Base-by-base conservation (phyloP, 2,888 invertebrate species). In the Falcaria lacertinaria region DNA sequence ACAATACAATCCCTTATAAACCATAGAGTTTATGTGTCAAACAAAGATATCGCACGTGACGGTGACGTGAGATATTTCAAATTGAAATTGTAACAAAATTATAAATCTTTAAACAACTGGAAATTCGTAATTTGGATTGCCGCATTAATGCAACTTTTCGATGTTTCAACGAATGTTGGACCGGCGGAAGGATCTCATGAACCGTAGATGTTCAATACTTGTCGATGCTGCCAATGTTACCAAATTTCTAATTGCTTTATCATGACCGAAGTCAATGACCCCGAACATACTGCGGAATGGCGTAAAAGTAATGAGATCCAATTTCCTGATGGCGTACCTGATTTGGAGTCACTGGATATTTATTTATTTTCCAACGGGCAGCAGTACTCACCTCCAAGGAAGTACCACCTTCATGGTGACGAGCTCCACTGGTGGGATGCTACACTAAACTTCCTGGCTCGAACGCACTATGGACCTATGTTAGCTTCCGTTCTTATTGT, bases 341-440 rank as follows among this genome's bases (percentile, higher is more conserved):
- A 61, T 19, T 74, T 70, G 72, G 48, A 61, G 11, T 52, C 65
- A 1, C 64, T 86, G 15, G 81, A 87, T 43, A 84, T 88, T 48
- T 87, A 58, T 49, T 33, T 88, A 7, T 88, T 87, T 50, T 66
- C 75, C 0, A 87, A 87, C 40, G 87, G 87, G 0, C 82, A 87
- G 43, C 54, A 76, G 14, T 58, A 65, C 41, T 74, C 80, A 0
- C 87, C 87, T 0, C 87, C 87, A 0, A 76, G 86, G 42, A 88
- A 87, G 45, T 83, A 86, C 46, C 80, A 80, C 44, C 61, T 87
- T 11, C 48, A 48, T 4, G 47, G 50, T 1, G 68, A 74, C 0
- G 75, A 84, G 2, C 57, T 87, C 1, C 56, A 62, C 28, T 64
- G 42, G 41, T 87, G 86, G 87, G 64, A 71, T 3, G 40, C 54